Percentiles rank a stretch among this genome's conserved stretches.
These are phyloP conservation scores for Hemibagrus wyckioides DNA, from an alignment of 2,113 vertebrate species.

Conservation along the genomic window DNA sequence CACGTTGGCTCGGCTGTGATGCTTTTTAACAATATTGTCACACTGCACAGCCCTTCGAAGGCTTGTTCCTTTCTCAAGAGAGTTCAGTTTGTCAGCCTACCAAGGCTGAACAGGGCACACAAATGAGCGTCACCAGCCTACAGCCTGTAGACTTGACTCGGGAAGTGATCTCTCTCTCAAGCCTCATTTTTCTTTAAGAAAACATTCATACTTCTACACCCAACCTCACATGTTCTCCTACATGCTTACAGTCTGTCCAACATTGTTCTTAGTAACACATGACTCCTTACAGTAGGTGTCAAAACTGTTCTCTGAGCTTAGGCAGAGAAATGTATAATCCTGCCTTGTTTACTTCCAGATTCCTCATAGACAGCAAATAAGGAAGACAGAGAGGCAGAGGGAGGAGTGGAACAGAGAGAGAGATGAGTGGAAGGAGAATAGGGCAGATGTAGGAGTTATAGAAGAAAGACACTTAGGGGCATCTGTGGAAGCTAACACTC, in stretches of 20 bases:
- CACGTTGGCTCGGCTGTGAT: background rate
- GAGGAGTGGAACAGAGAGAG: constrained; percentile 48
- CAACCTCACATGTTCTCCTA: background rate
- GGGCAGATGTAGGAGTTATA: constrained; percentile 24
- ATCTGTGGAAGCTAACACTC: background rate
- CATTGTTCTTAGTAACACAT: background rate
- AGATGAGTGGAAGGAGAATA: constrained; percentile 50
- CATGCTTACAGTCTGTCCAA: background rate
- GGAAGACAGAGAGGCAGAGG: constrained; percentile 55
- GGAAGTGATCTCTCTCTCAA: constrained; percentile 73
- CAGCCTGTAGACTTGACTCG: constrained; percentile 85
- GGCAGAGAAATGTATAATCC: constrained; percentile 18
- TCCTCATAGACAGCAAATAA: constrained; percentile 28
- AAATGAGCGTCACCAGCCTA: constrained; percentile 83
- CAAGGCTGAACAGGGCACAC: constrained; percentile 82
- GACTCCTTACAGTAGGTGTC: background rate
- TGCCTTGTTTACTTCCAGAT: constrained; percentile 57
- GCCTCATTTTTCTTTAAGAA: constrained; percentile 1
- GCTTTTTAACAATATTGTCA: background rate
- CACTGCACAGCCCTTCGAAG: background rate
- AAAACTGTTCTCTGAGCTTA: background rate
- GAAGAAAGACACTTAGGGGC: constrained; percentile 24
- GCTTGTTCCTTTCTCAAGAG: background rate
- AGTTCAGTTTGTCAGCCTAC: constrained; percentile 67
- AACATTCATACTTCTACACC: background rate